These are phyloP conservation scores for Mobula hypostoma DNA, from an alignment of 2,113 vertebrate genomes.

Conservation along the genomic window DNA sequence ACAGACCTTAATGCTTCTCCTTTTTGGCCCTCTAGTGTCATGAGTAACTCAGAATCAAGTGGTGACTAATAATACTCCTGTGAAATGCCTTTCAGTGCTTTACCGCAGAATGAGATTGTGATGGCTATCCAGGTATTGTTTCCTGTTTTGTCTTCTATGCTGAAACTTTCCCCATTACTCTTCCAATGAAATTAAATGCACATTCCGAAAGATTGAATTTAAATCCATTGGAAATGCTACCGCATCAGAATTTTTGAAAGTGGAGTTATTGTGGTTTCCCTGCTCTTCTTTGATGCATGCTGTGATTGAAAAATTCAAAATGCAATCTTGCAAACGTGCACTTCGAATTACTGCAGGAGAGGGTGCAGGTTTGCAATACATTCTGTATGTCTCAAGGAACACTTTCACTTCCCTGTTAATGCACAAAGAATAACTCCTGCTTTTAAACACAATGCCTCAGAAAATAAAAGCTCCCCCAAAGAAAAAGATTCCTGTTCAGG, in stretches of 20 bases:
- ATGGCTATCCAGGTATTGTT: neutral
- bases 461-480: neutral
- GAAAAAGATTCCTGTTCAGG: neutral
- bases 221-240: neutral
- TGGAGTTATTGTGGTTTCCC: neutral
- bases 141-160: neutral
- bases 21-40: neutral
- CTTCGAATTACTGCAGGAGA: neutral
- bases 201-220: neutral
- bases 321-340: neutral
- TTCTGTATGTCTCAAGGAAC: neutral
- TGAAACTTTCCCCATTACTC: neutral
- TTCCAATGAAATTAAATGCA: neutral
- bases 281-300: neutral
- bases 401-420: neutral
- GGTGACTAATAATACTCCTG: neutral
- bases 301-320: neutral
- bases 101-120: neutral
- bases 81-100: neutral
- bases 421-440: neutral
- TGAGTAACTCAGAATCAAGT: neutral
- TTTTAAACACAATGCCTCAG: neutral
- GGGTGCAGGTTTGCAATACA: neutral
- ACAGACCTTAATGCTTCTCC: neutral
- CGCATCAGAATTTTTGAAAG: neutral